These are phyloP conservation scores for Oscheius sp. DNA, from an alignment of 2,888 invertebrate species.

Conservation along the genomic window DNA sequence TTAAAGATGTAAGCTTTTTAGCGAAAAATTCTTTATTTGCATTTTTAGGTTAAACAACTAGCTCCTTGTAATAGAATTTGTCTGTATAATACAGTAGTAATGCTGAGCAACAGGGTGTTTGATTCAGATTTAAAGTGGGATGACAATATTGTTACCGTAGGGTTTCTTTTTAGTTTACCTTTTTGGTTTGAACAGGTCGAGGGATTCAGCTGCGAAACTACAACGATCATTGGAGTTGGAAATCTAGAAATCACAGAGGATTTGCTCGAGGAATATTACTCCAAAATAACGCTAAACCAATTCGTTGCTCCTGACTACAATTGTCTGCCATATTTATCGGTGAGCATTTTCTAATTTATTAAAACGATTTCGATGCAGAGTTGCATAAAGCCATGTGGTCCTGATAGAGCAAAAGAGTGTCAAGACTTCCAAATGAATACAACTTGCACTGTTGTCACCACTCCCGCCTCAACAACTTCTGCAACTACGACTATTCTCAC, in stretches of 20 bases:
- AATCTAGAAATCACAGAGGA: conserved; percentile 34
- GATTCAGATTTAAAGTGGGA: conserved; percentile 12
- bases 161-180: neutral
- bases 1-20: conserved; percentile 6
- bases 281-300: conserved; percentile 20
- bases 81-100: conserved; percentile 50
- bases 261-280: conserved; percentile 34
- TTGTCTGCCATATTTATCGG: conserved; percentile 38
- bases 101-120: conserved; percentile 53
- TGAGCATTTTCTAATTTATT: neutral
- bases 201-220: conserved; percentile 41
- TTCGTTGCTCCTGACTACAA: conserved; percentile 48
- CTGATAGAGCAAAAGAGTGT: conserved; percentile 29
- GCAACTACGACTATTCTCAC: conserved; percentile 36
- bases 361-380: conserved; percentile 10
- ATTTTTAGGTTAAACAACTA: conserved; percentile 20
- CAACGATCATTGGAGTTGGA: conserved; percentile 49
- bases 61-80: conserved; percentile 22
- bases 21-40: neutral
- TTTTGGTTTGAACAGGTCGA: conserved; percentile 32
- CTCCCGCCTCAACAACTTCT: conserved; percentile 35
- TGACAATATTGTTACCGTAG: conserved; percentile 5
- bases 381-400: conserved; percentile 56
- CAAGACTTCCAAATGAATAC: conserved; percentile 14
- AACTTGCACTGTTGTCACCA: conserved; percentile 37